These are phyloP conservation scores for Crotophaga sulcirostris DNA, from an alignment of 2,113 vertebrate genomes.

Conservation along the genomic window DNA sequence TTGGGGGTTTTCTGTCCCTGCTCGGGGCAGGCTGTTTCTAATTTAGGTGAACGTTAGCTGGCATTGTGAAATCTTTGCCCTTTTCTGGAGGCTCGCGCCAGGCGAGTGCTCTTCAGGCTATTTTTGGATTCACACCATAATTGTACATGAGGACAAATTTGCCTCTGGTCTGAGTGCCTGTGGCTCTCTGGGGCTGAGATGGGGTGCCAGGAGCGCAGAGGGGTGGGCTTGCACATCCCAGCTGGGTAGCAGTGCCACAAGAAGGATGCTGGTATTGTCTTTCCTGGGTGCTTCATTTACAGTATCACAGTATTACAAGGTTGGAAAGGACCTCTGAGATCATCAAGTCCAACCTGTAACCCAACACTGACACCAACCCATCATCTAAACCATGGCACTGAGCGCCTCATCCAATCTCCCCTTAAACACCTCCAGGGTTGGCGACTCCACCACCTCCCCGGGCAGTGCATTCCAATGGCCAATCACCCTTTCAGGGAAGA, in stretches of 20 bases:
- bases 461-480: no score
- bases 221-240: fast-evolving
- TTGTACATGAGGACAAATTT: neutral
- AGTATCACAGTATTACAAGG: no score
- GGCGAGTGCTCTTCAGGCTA: neutral
- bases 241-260: neutral
- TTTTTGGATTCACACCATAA: neutral
- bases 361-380: no score
- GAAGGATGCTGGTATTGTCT: neutral
- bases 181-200: neutral
- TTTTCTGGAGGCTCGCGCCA: neutral
- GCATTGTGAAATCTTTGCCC: neutral
- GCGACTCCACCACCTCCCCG: no score
- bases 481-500: no score
- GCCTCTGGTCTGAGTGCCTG: fast-evolving
- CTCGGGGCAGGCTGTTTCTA: neutral
- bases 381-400: no score
- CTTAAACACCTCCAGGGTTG: no score
- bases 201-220: neutral
- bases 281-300: neutral
- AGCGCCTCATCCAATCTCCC: no score
- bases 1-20: neutral
- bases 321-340: no score
- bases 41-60: neutral
- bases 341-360: no score